Conservation (phyloP, 2,113 vertebrate genomes). For the Cichladusa arquata region DNA sequence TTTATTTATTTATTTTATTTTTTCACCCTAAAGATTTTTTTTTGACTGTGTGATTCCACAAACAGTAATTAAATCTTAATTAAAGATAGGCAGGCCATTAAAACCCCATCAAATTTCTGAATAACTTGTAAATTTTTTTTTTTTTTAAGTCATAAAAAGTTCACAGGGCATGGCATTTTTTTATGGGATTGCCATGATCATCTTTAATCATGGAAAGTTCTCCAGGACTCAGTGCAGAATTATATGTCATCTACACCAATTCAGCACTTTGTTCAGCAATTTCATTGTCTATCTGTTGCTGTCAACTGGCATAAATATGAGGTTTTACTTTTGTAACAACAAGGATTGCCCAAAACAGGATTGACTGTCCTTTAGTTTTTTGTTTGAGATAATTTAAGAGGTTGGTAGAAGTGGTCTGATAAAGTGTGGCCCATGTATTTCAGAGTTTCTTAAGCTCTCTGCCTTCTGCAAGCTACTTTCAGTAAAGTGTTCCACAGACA, state of each 20-base stretch:
- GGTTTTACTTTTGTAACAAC: neutral
- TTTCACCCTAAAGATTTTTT: neutral
- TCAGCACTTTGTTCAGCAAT: neutral
- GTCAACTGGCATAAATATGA: neutral
- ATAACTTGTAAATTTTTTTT: neutral
- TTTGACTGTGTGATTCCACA: neutral
- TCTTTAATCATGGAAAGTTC: neutral
- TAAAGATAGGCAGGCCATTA: neutral
- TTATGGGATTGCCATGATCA: neutral
- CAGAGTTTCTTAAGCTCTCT: neutral
- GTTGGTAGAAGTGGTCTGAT: neutral
- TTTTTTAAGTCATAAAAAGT: neutral
- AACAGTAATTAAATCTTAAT: neutral
- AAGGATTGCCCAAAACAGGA: neutral
- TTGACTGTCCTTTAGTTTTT: neutral
- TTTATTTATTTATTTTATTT: neutral
- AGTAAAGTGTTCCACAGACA: neutral
- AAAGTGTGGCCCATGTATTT: neutral
- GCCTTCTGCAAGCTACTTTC: neutral
- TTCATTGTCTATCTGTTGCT: neutral
- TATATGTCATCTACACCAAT: neutral
- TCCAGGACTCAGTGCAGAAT: neutral
- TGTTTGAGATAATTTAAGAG: neutral
- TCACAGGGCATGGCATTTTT: neutral
- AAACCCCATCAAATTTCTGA: neutral